Conservation (phyloP, 2,797 vertebrate species). For the Arvicola amphibius region DNA sequence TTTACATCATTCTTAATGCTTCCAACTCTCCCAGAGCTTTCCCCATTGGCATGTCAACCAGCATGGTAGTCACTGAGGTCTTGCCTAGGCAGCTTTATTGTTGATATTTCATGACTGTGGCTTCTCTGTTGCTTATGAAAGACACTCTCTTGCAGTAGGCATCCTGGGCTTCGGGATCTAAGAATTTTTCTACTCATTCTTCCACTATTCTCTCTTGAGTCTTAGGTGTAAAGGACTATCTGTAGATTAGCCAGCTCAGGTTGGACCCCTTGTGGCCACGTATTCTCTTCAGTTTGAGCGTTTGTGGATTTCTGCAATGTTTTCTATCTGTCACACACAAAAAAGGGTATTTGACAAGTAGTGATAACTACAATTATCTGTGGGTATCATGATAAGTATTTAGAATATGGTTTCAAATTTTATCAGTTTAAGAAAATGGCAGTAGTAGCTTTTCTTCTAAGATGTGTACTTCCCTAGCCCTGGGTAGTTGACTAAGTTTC, state of each 20-base stretch:
- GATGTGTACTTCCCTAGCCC: background rate
- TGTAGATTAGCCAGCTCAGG: background rate
- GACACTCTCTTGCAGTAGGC: background rate
- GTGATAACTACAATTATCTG: background rate
- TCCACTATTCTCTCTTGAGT: background rate
- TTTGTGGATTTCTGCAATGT: background rate
- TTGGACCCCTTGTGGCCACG: background rate
- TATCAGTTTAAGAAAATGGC: background rate
- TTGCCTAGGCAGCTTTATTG: background rate
- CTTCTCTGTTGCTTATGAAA: background rate
- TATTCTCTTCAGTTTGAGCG: background rate
- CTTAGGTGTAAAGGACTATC: background rate
- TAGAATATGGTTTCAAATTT: background rate
- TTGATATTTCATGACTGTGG: background rate
- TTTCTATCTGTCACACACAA: background rate
- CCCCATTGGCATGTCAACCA: background rate
- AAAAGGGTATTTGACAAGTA: background rate
- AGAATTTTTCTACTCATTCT: background rate
- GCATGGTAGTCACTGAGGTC: background rate
- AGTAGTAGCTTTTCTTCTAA: background rate
- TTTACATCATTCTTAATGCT: background rate
- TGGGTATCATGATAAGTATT: background rate
- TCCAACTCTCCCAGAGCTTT: background rate
- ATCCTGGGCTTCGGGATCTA: background rate
- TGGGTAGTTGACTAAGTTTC: background rate